Percentiles rank a stretch among this genome's conserved stretches.
Evolutionary conservation across 2,113 vertebrate species (phyloP).

Genomic region (Anoura caudifer): DNA sequence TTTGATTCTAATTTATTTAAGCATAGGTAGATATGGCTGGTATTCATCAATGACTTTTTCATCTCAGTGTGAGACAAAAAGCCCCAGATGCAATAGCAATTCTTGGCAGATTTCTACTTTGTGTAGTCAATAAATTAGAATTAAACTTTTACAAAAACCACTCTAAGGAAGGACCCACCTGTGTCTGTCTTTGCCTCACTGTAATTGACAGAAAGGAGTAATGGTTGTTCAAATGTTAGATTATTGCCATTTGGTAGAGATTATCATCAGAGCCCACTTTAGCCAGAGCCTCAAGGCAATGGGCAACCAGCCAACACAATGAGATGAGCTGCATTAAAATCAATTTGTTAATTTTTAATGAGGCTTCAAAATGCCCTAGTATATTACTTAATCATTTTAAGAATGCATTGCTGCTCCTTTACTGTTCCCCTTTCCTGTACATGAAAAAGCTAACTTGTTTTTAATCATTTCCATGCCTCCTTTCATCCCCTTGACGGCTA

Average conservation of each 20-base stretch:
- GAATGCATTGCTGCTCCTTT: slow-evolving; percentile 16
- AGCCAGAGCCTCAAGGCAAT: not conserved
- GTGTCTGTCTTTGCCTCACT: not conserved
- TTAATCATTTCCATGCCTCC: slow-evolving; percentile 55
- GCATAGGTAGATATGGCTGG: not conserved
- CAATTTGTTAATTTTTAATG: slow-evolving; percentile 67
- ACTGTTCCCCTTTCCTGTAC: not conserved
- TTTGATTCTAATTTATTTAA: not conserved
- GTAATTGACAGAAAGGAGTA: not conserved
- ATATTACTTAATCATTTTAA: slow-evolving; percentile 19
- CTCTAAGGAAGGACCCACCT: not conserved
- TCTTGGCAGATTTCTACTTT: not conserved
- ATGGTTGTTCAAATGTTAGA: slow-evolving; percentile 26
- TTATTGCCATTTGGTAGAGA: not conserved
- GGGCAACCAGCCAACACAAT: slow-evolving; percentile 11
- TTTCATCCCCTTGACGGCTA: slow-evolving; percentile 47
- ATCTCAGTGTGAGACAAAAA: not conserved
- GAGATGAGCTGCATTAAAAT: slow-evolving; percentile 24
- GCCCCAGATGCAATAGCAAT: not conserved
- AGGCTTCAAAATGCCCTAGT: not conserved
- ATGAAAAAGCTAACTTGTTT: slow-evolving; percentile 46
- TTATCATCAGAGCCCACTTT: slow-evolving; percentile 31
- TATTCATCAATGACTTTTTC: not conserved
- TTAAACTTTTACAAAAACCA: slow-evolving; percentile 15
- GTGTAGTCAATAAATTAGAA: not conserved